A percentile compares a stretch with the other conserved stretches of the same genome.
Conservation (phyloP, 2,888 invertebrate genomes). For the Fissipunctia ypsillon region DNA sequence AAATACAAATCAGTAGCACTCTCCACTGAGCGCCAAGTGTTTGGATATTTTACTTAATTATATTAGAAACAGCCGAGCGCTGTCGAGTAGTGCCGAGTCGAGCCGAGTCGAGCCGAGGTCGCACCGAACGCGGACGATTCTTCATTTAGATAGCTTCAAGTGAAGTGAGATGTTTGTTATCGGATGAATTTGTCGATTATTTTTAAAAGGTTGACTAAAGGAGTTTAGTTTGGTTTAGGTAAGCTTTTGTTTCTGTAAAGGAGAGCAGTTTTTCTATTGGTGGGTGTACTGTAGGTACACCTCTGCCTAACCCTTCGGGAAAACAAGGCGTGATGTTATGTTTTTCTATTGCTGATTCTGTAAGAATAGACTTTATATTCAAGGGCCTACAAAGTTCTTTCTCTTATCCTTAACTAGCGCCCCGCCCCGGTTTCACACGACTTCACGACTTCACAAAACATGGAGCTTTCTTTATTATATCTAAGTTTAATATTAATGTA, state of each 20-base stretch:
- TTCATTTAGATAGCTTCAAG: conserved; percentile 26
- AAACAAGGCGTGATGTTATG: too few relatives aligned
- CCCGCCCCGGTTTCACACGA: neutral
- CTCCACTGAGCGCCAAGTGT: conserved; percentile 40
- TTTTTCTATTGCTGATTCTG: neutral
- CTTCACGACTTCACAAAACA: neutral
- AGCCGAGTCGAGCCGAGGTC: conserved; percentile 22
- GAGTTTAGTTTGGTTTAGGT: neutral
- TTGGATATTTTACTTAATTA: conserved; percentile 61
- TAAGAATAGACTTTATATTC: neutral
- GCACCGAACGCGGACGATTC: conserved; percentile 18
- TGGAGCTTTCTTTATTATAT: too few relatives aligned
- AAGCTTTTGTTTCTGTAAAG: neutral
- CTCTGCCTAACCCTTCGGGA: too few relatives aligned
- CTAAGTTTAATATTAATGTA: too few relatives aligned
- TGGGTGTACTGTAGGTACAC: too few relatives aligned
- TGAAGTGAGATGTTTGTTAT: conserved; percentile 24
- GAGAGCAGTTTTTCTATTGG: neutral
- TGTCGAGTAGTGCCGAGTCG: conserved; percentile 21
- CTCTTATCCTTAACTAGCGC: neutral
- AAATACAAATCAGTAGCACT: conserved; percentile 40
- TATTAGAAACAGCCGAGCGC: conserved; percentile 42
- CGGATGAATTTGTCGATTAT: conserved; percentile 4
- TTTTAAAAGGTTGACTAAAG: conserved; percentile 11
- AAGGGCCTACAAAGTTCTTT: neutral